Evolutionary conservation across 2,113 vertebrate species (phyloP), one percentile per base, ranked within the genome.

Genomic region (Halichoeres trimaculatus): DNA sequence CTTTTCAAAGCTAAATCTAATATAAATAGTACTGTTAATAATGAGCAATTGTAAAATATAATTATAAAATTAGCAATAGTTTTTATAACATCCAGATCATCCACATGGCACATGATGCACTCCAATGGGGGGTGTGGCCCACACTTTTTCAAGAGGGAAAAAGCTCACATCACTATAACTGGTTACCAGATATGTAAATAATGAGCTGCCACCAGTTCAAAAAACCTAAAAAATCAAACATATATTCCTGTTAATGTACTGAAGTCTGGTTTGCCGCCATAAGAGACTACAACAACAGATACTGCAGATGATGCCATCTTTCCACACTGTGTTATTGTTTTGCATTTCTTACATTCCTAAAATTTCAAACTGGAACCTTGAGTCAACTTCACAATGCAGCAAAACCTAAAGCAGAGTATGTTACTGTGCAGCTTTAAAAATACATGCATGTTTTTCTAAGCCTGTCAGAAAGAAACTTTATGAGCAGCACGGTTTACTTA

Each of bases 311-410:
- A 55, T 50, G 1, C 0, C 13, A 9, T 65, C 50, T 48, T 13
- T 36, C 16, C 1, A 2, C 26, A 12, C 7, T 72, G 47, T 60
- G 38, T 60, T 60, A 35, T 60, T 60, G 11, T 1, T 11, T 23
- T 41, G n/a, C 60, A 36, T 59, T 30, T 50, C 20, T 70, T 47
- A 45, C 61, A 75, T 81, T 74, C 74, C 75, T 69, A 1, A 14
- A 10, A 0, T 17, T 20, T 16, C 13, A 30, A 66, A 54, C 45
- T 14, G 54, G 50, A 34, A 23, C 48, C 1, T 1, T 19, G 43
- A n/a, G 24, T 19, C 24, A 2, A 35, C 30, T 30, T 38, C 19
- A 1, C 13, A 45, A 22, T 16, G 38, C 1, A 51, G 34, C 8
- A 9, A 23, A 12, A 35, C 23, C 17, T 34, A 8, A 10, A 24